These are phyloP conservation scores for Probaryconus sp. DNA, from an alignment of 1,140 invertebrate species.

Conservation along the genomic window DNA sequence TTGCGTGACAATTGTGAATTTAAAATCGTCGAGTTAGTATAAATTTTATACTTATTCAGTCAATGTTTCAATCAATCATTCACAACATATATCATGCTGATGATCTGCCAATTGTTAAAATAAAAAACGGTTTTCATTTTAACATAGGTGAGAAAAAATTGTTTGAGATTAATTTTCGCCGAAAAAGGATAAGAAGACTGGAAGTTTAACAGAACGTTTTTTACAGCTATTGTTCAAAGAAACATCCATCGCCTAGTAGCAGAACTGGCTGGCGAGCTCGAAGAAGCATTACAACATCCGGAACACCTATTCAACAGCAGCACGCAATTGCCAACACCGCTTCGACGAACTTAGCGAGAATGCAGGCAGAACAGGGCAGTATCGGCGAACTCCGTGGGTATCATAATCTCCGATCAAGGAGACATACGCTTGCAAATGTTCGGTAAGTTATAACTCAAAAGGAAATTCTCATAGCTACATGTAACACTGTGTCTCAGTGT, in stretches of 20 bases:
- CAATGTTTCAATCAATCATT: too few relatives aligned
- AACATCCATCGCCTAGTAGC: conserved; percentile 76
- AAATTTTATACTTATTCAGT: too few relatives aligned
- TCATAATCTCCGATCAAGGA: conserved; percentile 88
- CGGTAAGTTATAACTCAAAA: conserved; percentile 82
- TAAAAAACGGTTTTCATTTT: too few relatives aligned
- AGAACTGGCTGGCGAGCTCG: conserved; percentile 75
- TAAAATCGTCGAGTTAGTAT: too few relatives aligned
- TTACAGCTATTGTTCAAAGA: conserved; percentile 75
- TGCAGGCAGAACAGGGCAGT: conserved; percentile 93
- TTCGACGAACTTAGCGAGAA: conserved; percentile 80
- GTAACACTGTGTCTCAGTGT: not conserved
- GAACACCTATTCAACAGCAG: conserved; percentile 74
- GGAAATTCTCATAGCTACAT: not conserved
- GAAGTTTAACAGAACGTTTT: conserved; percentile 53
- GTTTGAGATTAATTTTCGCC: too few relatives aligned
- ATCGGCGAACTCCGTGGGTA: conserved; percentile 92
- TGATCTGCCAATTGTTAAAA: too few relatives aligned
- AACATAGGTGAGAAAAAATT: too few relatives aligned
- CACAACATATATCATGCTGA: too few relatives aligned
- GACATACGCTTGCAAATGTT: conserved; percentile 92
- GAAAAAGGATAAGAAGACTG: too few relatives aligned
- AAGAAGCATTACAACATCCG: conserved; percentile 76
- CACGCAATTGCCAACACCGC: conserved; percentile 75
- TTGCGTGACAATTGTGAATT: too few relatives aligned